phyloP scores from a whole-genome alignment of 2,113 vertebrate species.

The Amia ocellicauda region DNA sequence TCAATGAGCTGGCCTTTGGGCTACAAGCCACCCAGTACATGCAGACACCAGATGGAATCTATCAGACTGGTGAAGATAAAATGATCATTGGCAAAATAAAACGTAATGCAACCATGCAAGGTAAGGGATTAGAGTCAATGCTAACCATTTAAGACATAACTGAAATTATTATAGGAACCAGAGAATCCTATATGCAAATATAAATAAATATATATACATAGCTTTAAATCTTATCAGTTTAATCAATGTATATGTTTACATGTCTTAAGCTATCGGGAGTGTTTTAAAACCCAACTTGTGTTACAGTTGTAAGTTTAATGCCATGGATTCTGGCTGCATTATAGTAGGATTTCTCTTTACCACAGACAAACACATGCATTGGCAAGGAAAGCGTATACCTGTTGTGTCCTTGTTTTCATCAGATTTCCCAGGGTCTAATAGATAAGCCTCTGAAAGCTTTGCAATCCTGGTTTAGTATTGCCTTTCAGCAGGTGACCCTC shows the following conservation, averaged over 20 bases:
- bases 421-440: not conserved
- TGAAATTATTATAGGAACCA: not conserved
- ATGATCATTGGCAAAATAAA: slow-evolving; percentile 17
- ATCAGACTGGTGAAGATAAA: slow-evolving; percentile 14
- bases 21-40: slow-evolving; percentile 22
- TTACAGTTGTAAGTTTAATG: too few relatives aligned
- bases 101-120: not conserved
- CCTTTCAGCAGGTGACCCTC: not conserved
- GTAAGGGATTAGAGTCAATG: not conserved
- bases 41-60: slow-evolving; percentile 40
- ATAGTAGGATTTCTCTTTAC: not conserved
- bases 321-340: slow-evolving; percentile 4
- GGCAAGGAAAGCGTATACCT: too few relatives aligned
- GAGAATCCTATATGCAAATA: too few relatives aligned
- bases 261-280: too few relatives aligned
- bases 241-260: too few relatives aligned
- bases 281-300: too few relatives aligned
- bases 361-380: too few relatives aligned
- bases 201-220: too few relatives aligned
- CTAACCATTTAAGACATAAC: not conserved
- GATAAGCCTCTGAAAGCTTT: not conserved
- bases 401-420: not conserved
- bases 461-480: not conserved
- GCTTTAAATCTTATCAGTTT: too few relatives aligned
- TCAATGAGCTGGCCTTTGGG: slow-evolving; percentile 17